Base-by-base conservation (phyloP, 2,888 invertebrate species). In the Endomychus coccineus region DNA sequence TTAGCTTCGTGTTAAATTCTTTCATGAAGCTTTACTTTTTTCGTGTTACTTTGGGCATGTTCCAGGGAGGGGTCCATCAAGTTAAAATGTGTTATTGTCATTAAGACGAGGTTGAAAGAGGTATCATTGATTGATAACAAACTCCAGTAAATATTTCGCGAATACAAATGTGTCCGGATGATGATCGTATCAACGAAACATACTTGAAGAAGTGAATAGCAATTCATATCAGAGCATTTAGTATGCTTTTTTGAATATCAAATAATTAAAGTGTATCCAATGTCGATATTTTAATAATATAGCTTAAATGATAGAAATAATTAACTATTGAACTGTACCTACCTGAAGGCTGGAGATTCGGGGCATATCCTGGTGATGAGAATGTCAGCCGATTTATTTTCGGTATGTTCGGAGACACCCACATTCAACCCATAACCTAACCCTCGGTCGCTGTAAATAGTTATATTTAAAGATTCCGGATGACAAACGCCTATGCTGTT, bases 301-400 rank as follows among this genome's bases (percentile, higher is more conserved):
- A 19, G 21, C n/a, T 19, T 19, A 19, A 19, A 19, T 19, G 6
- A 7, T 19, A 19, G 6, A 6, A 19, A 9, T 7, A 16, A 17
- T 4, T 30, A 16, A 11, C 14, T 15, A 7, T 12, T 12, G 12
- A 12, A 11, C 14, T 9, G 11, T 29, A 28, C 22, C 9, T 55
- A 76, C 76, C 70, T 72, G 52, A 77, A 77, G 9, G 77, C 75
- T 14, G 75, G 70, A 17, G 75, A 71, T 40, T 71, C 71, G 1
- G 69, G 66, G 27, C 69, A 68, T 25, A 78, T 68, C 45, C 67
- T 59, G 2, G 67, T 65, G 24, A 78, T 66, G 22, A 74, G 50
- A 15, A 67, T 60, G 41, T 65, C 64, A 3, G 63, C 62, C 16
- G 61, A 55, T 40, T 61, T 50, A 30, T 61, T 61, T 19, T 64